These are phyloP conservation scores for Stictonetta naevosa DNA, from an alignment of 2,113 vertebrate genomes.

Conservation along the genomic window DNA sequence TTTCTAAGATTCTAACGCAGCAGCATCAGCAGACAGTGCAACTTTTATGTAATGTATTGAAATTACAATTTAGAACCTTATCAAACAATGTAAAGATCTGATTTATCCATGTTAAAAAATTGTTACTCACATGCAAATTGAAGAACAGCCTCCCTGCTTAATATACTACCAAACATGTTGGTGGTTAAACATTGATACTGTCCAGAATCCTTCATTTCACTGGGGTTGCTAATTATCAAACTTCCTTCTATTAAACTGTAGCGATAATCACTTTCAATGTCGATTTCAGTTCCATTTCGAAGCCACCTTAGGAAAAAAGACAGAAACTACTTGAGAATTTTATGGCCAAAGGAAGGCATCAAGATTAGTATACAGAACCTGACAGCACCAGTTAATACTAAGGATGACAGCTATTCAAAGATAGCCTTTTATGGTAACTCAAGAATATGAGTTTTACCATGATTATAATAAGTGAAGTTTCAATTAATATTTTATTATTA, in stretches of 20 bases:
- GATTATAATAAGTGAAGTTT: neutral
- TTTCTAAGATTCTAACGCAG: neutral
- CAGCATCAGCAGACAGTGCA: neutral
- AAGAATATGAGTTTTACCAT: neutral
- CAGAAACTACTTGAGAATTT: neutral
- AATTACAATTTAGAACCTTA: neutral
- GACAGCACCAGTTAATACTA: neutral
- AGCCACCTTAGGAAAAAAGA: constrained; percentile 84
- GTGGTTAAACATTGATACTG: constrained; percentile 90
- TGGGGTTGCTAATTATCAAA: constrained; percentile 89
- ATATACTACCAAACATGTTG: constrained; percentile 85
- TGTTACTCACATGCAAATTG: constrained; percentile 96
- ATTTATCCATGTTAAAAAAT: neutral
- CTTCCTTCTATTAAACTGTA: constrained; percentile 90
- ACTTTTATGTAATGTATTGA: neutral
- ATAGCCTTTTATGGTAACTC: neutral
- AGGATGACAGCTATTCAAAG: neutral
- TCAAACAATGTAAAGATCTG: neutral
- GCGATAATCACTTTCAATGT: constrained; percentile 85
- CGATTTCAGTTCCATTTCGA: constrained; percentile 88
- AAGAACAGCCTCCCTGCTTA: constrained; percentile 89
- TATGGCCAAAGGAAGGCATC: neutral
- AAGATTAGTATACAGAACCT: neutral
- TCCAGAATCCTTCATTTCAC: constrained; percentile 85
- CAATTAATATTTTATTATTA: neutral